A percentile compares a stretch with the other conserved stretches of the same genome.
Evolutionary conservation across 2,888 invertebrate genomes (phyloP).

Genomic region (Cerceris ruficornis): DNA sequence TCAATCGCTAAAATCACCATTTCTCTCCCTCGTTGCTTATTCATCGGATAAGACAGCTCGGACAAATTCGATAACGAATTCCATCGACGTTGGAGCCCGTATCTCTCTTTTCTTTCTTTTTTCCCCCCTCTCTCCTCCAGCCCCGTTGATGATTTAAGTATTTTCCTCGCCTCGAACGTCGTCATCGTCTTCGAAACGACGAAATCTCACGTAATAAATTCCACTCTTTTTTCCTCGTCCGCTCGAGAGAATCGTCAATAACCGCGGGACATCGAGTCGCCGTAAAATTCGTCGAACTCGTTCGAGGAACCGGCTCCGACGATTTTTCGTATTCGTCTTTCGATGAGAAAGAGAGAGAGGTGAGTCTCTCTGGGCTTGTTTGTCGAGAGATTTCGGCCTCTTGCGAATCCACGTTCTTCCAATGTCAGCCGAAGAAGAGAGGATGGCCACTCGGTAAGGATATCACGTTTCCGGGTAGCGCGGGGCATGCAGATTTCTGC

Average conservation of each 20-base stretch:
- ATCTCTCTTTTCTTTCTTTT: not conserved
- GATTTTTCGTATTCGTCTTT: constrained; percentile 41
- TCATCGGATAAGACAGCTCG: not conserved
- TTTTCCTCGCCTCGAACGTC: not conserved
- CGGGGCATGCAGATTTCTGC: constrained; percentile 61
- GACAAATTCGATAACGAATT: not conserved
- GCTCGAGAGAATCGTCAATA: not conserved
- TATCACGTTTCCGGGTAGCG: constrained; percentile 58
- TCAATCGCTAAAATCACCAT: too few relatives aligned
- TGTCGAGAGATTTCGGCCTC: constrained; percentile 47
- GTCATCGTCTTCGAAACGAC: not conserved
- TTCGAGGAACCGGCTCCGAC: not conserved
- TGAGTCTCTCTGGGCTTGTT: constrained; percentile 28
- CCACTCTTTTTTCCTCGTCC: too few relatives aligned
- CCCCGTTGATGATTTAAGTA: too few relatives aligned
- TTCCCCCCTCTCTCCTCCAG: too few relatives aligned
- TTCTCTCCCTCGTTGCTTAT: not conserved
- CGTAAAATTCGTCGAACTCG: constrained; percentile 32
- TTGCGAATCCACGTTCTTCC: constrained; percentile 33
- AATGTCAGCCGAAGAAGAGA: constrained; percentile 49
- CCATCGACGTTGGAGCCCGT: not conserved
- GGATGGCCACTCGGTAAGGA: constrained; percentile 52
- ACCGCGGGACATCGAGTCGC: not conserved
- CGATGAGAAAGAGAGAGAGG: not conserved
- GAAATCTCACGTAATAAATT: not conserved